Conservation (phyloP, 1,140 invertebrate species). For the Drosophila suzukii region DNA sequence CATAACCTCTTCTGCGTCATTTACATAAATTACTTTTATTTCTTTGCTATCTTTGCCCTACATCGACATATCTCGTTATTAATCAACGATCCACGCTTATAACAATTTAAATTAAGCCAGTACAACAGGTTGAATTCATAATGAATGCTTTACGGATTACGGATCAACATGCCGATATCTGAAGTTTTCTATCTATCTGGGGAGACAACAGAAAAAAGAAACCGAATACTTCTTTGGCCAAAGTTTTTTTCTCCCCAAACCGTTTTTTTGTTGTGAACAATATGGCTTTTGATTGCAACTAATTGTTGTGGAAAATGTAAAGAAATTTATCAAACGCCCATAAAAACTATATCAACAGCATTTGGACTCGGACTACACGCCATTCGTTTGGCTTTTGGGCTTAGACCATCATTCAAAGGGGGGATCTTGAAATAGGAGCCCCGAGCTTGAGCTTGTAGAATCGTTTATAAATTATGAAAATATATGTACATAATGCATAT, state of each 20-base stretch:
- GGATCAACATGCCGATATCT: conserved; percentile 16
- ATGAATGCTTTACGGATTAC: conserved; percentile 43
- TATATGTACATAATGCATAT: conserved; percentile 80
- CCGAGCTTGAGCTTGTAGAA: conserved; percentile 55
- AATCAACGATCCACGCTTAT: conserved; percentile 19
- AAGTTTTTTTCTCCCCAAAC: conserved; percentile 1
- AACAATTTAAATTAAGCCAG: conserved; percentile 46
- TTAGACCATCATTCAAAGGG: conserved; percentile 71
- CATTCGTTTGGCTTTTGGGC: conserved; percentile 49
- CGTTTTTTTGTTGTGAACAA: conserved; percentile 53
- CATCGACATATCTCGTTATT: conserved; percentile 27
- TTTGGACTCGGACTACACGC: conserved; percentile 38
- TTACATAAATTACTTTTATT: conserved; percentile 16
- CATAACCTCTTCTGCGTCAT: not conserved
- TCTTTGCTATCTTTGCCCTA: conserved; percentile 26
- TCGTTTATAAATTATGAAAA: conserved; percentile 81
- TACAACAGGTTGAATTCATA: conserved; percentile 46
- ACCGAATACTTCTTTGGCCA: conserved; percentile 30
- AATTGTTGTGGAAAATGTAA: conserved; percentile 74
- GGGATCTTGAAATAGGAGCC: conserved; percentile 58
- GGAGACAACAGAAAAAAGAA: conserved; percentile 23
- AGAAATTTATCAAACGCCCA: conserved; percentile 80
- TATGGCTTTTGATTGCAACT: conserved; percentile 78
- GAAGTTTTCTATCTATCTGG: conserved; percentile 18
- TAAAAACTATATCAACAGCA: conserved; percentile 80